These are phyloP conservation scores for Heliconius erato DNA, from an alignment of 2,888 invertebrate species.

Conservation along the genomic window DNA sequence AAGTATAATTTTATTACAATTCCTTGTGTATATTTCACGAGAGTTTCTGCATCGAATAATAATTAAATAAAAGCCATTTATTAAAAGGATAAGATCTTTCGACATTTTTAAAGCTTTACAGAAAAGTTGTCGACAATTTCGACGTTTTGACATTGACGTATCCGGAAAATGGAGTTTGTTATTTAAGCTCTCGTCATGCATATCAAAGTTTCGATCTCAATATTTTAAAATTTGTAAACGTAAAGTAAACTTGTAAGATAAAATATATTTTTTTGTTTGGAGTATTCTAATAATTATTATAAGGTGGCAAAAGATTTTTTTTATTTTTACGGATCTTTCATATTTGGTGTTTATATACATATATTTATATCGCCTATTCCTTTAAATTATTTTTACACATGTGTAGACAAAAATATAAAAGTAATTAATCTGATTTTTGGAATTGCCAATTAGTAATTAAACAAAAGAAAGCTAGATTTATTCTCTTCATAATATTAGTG, in stretches of 20 bases:
- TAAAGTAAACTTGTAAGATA: not conserved
- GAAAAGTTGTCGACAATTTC: constrained; percentile 1
- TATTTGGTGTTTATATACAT: too few relatives aligned
- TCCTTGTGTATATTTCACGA: not conserved
- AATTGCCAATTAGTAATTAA: not conserved
- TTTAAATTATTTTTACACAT: too few relatives aligned
- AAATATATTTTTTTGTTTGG: not conserved
- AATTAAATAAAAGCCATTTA: constrained; percentile 16
- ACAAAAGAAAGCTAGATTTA: not conserved
- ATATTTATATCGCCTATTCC: too few relatives aligned
- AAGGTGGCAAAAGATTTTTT: not conserved
- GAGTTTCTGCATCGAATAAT: not conserved
- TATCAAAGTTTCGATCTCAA: not conserved
- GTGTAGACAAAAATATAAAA: too few relatives aligned
- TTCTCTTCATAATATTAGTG: not conserved
- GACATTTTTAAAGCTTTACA: not conserved
- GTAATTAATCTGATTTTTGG: too few relatives aligned
- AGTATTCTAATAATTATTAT: not conserved
- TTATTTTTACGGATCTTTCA: too few relatives aligned
- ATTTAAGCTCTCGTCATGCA: not conserved
- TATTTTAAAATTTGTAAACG: not conserved
- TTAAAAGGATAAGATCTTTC: constrained; percentile 20
- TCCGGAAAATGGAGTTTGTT: not conserved
- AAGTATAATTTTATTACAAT: not conserved
- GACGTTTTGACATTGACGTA: constrained; percentile 23